Base-by-base conservation (phyloP, 2,888 invertebrate genomes). In the Andrena fulva region DNA sequence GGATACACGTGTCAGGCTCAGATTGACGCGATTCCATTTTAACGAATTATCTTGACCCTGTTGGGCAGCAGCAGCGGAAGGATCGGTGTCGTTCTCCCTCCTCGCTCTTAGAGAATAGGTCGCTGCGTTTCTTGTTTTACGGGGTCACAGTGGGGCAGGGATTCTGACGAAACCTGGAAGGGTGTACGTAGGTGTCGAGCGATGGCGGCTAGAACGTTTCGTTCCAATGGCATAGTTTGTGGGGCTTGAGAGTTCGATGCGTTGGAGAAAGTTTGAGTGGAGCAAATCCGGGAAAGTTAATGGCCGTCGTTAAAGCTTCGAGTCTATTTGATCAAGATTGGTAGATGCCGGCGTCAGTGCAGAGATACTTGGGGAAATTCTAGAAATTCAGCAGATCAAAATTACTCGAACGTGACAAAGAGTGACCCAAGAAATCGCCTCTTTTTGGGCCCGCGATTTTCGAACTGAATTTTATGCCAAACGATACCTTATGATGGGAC, bases 1-100 rank as follows among this genome's bases (percentile, higher is more conserved):
- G 82, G 70, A 66, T 88, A 88, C 89, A 89, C 89, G 82, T 89
- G 88, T 88, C 83, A 82, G 74, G 66, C 27, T 68, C 74, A 82
- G 83, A 85, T 89, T 85, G 85, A 87, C 90, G 86, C 84, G 82
- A 85, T 82, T 82, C 74, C 77, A 72, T 72, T 85, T 81, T 80
- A 76, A 78, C 74, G 76, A 82, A 78, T 73, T 87, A 85, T 87
- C 84, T 85, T 50, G 81, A 77, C 69, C 75, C 66, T 73, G 80
- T 84, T 85, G 80, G 72, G n/a, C 50, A 42, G 64, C 56, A 76
- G 79, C 50, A 35, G 72, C 59, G 54, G 64, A 76, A 77, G 52
- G 52, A 71, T 48, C 80, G 50, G 70, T 72, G 54, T 60, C 67
- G 35, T 71, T 66, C 64, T 42, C 16, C 71, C 70, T 31, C 50